These are phyloP conservation scores for Sarcophaga bullata DNA, from an alignment of 1,140 invertebrate genomes.

Conservation along the genomic window DNA sequence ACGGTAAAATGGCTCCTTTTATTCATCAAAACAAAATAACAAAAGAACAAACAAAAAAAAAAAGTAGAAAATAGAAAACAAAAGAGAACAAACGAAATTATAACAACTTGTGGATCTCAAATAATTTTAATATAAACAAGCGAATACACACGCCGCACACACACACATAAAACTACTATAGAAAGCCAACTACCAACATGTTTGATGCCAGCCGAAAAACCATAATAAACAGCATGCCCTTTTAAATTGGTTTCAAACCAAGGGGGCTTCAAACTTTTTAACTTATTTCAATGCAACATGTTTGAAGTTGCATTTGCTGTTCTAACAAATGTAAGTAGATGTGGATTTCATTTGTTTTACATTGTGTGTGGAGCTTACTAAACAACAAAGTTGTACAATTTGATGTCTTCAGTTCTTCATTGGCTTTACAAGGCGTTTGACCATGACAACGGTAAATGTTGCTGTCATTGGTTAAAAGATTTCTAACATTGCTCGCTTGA, in stretches of 20 bases:
- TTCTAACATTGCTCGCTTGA: too few species aligned
- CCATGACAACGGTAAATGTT: constrained; percentile 1
- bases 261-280: not conserved
- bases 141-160: not conserved
- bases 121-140: not conserved
- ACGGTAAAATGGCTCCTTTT: not conserved
- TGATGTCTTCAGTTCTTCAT: not conserved
- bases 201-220: not conserved
- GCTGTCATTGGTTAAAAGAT: not conserved
- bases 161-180: not conserved
- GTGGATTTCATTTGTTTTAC: constrained; percentile 7
- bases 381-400: constrained; percentile 2
- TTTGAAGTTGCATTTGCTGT: not conserved
- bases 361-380: not conserved
- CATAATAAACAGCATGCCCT: not conserved
- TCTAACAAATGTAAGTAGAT: not conserved
- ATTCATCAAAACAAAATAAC: not conserved
- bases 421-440: constrained; percentile 23
- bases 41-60: not conserved
- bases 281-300: not conserved
- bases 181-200: not conserved
- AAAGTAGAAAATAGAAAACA: not conserved
- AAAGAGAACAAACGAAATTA: not conserved
- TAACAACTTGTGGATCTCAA: constrained; percentile 18
- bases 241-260: not conserved